A percentile compares a stretch with the other conserved stretches of the same genome.
Conservation (phyloP, 2,888 invertebrate species). For the Cheiracanthium punctorium region DNA sequence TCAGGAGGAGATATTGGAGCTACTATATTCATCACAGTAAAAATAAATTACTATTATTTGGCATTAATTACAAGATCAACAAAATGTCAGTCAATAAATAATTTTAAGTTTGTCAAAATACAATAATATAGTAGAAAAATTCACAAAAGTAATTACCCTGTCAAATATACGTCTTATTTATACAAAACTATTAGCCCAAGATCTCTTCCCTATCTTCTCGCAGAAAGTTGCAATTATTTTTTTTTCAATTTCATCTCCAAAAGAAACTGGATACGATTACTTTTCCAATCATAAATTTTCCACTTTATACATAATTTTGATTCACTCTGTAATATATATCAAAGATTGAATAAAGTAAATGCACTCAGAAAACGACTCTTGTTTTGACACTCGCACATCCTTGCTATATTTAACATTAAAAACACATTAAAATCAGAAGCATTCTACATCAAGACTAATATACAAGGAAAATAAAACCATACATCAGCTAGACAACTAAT, state of each 20-base stretch:
- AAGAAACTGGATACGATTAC: not conserved
- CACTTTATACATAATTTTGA: conserved; percentile 53
- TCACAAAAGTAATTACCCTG: not conserved
- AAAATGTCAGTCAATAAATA: not conserved
- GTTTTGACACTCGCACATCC: conserved; percentile 68
- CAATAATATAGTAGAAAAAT: not conserved
- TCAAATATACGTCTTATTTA: not conserved
- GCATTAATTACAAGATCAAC: not conserved
- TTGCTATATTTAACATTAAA: conserved; percentile 64
- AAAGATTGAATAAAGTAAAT: conserved; percentile 42
- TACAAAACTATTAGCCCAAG: not conserved
- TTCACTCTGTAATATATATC: conserved; percentile 38
- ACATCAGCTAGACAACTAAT: conserved; percentile 66
- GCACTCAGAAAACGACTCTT: conserved; percentile 26
- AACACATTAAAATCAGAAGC: conserved; percentile 60
- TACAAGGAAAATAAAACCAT: conserved; percentile 56
- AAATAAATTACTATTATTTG: conserved; percentile 10
- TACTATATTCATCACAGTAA: not conserved
- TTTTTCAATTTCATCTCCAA: conserved; percentile 10
- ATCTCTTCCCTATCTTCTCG: not conserved
- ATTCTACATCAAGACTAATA: conserved; percentile 58
- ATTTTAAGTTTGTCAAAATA: not conserved
- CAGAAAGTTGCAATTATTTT: not conserved
- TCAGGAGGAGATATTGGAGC: conserved; percentile 17
- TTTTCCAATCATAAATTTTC: conserved; percentile 8